Percentiles rank a stretch among this genome's conserved stretches.
Evolutionary conservation across 2,797 vertebrate species (phyloP).

Genomic region (Premnoplex brunnescens): DNA sequence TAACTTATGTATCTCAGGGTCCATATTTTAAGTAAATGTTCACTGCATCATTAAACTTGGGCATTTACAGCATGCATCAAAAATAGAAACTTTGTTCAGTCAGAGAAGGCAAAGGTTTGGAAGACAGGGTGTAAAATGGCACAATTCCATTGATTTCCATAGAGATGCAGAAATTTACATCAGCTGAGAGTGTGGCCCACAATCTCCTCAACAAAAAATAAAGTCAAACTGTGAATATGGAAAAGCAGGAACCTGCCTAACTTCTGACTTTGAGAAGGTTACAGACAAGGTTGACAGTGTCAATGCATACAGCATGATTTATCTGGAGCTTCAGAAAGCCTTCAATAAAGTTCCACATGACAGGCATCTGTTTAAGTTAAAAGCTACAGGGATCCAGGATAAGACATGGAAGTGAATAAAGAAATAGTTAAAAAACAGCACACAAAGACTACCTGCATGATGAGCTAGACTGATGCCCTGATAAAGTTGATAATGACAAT

Average conservation of each 20-base stretch:
- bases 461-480: slow-evolving; percentile 6
- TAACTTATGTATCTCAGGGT: slow-evolving; percentile 68
- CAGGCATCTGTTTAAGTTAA: slow-evolving; percentile 69
- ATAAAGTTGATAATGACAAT: slow-evolving; percentile 20
- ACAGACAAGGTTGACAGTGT: slow-evolving; percentile 72
- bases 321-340: slow-evolving; percentile 75
- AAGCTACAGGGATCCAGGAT: slow-evolving; percentile 53
- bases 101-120: slow-evolving; percentile 47
- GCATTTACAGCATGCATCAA: slow-evolving; percentile 71
- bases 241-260: slow-evolving; percentile 46
- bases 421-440: slow-evolving; percentile 43
- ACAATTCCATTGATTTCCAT: neutral
- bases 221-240: slow-evolving; percentile 31
- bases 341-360: slow-evolving; percentile 80
- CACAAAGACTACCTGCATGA: slow-evolving; percentile 12
- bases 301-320: slow-evolving; percentile 73
- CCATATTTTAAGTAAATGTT: slow-evolving; percentile 75
- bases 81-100: slow-evolving; percentile 68
- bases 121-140: neutral
- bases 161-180: neutral
- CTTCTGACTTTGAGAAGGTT: slow-evolving; percentile 79
- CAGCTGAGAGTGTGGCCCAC: neutral
- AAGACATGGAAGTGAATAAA: slow-evolving; percentile 64
- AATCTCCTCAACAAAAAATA: slow-evolving; percentile 1
- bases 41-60: slow-evolving; percentile 73